These are phyloP conservation scores for Colletes gigas DNA, from an alignment of 1,140 invertebrate genomes.

Conservation along the genomic window DNA sequence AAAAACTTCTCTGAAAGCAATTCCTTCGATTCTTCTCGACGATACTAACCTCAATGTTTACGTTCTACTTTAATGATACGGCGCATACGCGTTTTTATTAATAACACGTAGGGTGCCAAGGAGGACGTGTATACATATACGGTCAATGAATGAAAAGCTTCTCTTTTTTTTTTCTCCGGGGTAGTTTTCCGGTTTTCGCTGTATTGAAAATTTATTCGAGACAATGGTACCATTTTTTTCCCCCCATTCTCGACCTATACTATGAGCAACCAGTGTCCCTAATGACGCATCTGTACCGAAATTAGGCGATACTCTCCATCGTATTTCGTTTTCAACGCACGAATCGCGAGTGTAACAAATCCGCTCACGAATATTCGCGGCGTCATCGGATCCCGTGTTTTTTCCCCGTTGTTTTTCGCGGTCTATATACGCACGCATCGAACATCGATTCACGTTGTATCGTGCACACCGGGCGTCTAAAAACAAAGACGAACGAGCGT, in stretches of 20 bases:
- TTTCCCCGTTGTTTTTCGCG: conserved; percentile 6
- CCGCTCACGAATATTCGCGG: neutral
- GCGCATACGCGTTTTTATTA: neutral
- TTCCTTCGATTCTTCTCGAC: neutral
- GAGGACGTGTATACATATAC: neutral
- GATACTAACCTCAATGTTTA: conserved; percentile 7
- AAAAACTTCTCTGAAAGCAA: neutral
- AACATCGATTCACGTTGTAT: conserved; percentile 10
- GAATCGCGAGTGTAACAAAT: neutral
- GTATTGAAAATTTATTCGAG: neutral
- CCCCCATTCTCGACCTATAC: neutral
- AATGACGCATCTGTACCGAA: neutral
- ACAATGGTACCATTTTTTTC: neutral
- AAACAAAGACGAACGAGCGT: too few species aligned
- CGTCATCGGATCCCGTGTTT: neutral
- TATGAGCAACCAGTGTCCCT: neutral
- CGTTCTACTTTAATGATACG: conserved; percentile 14
- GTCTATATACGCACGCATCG: neutral
- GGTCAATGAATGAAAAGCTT: neutral
- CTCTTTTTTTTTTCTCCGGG: neutral
- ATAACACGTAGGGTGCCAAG: neutral
- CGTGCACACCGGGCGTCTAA: neutral
- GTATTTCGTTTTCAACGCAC: neutral
- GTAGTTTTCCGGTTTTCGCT: neutral
- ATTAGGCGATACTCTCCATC: neutral